phyloP scores from a whole-genome alignment of 1,140 invertebrate genomes.

The Trichonephila clavata region DNA sequence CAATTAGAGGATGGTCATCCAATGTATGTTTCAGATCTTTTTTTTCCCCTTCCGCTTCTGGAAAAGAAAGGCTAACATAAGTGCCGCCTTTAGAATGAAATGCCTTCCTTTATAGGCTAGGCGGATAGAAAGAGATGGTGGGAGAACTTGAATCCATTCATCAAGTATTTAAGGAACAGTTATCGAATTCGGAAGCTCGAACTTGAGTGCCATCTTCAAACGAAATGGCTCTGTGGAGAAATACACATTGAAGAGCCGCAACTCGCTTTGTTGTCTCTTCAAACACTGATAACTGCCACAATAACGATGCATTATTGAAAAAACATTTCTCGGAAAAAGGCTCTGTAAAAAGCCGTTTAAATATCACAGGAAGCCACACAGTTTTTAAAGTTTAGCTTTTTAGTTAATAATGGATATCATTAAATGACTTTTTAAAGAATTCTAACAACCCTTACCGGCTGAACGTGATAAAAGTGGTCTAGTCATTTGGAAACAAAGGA shows the following conservation, averaged over 20 bases:
- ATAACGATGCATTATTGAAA: conserved; percentile 42
- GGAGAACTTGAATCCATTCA: conserved; percentile 57
- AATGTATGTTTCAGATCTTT: background rate
- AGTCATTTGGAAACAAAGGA: no score
- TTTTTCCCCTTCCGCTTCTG: background rate
- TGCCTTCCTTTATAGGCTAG: conserved; percentile 44
- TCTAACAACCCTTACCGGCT: no score
- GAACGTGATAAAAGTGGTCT: no score
- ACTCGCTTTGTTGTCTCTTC: conserved; percentile 6
- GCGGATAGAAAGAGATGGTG: conserved; percentile 6
- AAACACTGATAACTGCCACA: conserved; percentile 39
- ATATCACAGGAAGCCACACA: background rate
- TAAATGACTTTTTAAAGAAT: no score
- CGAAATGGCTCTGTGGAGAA: conserved; percentile 45
- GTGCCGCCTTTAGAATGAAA: conserved; percentile 42
- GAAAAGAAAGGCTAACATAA: background rate
- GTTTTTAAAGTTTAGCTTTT: no score
- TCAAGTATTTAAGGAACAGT: conserved; percentile 76
- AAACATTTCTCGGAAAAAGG: background rate
- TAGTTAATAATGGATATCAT: no score
- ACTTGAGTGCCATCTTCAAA: conserved; percentile 52
- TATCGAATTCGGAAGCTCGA: conserved; percentile 62
- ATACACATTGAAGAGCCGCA: conserved; percentile 2
- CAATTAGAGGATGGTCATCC: conserved; percentile 74
- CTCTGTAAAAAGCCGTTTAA: background rate